These are phyloP conservation scores for Uria aalge DNA, from an alignment of 2,113 vertebrate genomes.

Conservation along the genomic window DNA sequence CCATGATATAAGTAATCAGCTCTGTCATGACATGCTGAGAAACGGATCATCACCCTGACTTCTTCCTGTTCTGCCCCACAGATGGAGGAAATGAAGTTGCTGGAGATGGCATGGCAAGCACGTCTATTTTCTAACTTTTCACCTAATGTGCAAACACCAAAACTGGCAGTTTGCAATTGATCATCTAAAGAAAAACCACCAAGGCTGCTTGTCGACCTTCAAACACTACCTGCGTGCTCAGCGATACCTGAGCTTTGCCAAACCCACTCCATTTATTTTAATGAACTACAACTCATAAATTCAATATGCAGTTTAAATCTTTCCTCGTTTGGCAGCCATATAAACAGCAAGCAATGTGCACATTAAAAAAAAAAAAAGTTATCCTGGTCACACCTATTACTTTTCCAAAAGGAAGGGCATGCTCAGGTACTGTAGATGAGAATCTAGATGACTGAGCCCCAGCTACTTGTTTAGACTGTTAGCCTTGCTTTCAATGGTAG, in stretches of 20 bases:
- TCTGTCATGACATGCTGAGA: not conserved
- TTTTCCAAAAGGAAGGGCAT: not conserved
- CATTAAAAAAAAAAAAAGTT: not conserved
- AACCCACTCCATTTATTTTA: not conserved
- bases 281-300: not conserved
- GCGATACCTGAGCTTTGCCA: not conserved
- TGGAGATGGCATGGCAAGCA: not conserved
- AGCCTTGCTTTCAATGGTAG: slow-evolving; percentile 35
- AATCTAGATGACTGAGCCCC: not conserved
- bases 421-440: not conserved
- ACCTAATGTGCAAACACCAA: not conserved
- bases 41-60: not conserved
- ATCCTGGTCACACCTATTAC: not conserved
- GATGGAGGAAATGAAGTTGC: not conserved
- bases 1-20: not conserved
- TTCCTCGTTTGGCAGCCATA: not conserved
- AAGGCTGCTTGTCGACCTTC: not conserved
- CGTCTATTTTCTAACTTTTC: not conserved
- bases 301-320: not conserved
- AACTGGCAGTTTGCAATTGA: not conserved
- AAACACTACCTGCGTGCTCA: not conserved
- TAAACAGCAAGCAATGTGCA: not conserved
- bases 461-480: slow-evolving; percentile 29
- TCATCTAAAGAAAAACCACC: not conserved
- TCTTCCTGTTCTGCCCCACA: not conserved